A percentile compares a stretch with the other conserved stretches of the same genome.
Evolutionary conservation across 2,113 vertebrate species (phyloP).

Genomic region (Epinephelus moara): DNA sequence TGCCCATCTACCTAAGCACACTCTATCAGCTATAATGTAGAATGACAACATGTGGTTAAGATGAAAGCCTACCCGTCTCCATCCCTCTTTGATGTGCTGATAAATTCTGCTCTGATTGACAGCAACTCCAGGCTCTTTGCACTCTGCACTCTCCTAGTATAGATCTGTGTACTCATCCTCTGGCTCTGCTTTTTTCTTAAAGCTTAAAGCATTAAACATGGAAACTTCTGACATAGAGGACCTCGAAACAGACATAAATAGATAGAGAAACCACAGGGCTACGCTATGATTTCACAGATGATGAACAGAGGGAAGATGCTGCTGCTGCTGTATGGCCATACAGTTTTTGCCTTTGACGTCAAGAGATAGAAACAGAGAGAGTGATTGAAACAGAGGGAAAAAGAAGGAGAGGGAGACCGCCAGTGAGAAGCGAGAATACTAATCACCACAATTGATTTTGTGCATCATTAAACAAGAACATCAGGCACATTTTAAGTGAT

Average conservation of each 20-base stretch:
- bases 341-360: slow-evolving; percentile 3
- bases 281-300: slow-evolving; percentile 25
- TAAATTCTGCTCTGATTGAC: slow-evolving; percentile 76
- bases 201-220: slow-evolving; percentile 46
- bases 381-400: not conserved
- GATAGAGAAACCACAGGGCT: not conserved
- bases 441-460: slow-evolving; percentile 56
- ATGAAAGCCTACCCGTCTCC: slow-evolving; percentile 74
- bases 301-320: not conserved
- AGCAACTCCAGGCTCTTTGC: slow-evolving; percentile 61
- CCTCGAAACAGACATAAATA: slow-evolving; percentile 31
- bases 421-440: slow-evolving; percentile 19
- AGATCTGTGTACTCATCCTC: slow-evolving; percentile 45
- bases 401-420: not conserved
- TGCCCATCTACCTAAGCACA: slow-evolving; percentile 62
- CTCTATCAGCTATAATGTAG: slow-evolving; percentile 68
- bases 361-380: not conserved
- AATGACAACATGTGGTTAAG: slow-evolving; percentile 70
- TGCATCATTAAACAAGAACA: slow-evolving; percentile 61
- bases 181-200: not conserved
- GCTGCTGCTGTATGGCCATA: not conserved
- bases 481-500: slow-evolving; percentile 30
- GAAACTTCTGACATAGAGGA: slow-evolving; percentile 36
- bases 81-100: slow-evolving; percentile 57
- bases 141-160: slow-evolving; percentile 42